Percentiles rank a stretch among this genome's conserved stretches.
Conservation (phyloP, 1,140 invertebrate species). For the Sitophilus oryzae region DNA sequence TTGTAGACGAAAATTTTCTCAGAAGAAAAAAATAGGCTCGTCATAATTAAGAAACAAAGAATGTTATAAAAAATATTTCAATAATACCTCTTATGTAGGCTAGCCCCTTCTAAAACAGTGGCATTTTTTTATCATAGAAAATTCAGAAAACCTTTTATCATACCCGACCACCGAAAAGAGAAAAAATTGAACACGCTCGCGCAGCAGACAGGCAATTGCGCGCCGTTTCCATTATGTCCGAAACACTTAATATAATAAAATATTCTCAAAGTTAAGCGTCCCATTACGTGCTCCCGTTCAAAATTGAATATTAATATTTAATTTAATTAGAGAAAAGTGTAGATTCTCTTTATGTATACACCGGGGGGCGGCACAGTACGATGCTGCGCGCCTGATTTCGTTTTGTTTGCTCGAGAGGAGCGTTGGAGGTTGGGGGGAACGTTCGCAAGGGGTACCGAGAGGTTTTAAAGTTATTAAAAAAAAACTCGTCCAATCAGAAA, state of each 20-base stretch:
- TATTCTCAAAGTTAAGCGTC: conserved; percentile 25
- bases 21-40: no score
- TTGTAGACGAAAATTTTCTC: no score
- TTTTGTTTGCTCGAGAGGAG: conserved; percentile 18
- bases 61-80: no score
- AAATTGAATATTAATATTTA: conserved; percentile 30
- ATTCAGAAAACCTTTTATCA: no score
- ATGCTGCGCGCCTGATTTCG: conserved; percentile 23
- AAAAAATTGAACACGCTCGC: no score
- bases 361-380: conserved; percentile 5
- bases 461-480: conserved; percentile 22
- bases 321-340: conserved; percentile 30
- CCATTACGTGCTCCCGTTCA: conserved; percentile 22
- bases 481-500: not conserved
- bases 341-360: conserved; percentile 26
- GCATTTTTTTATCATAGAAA: no score
- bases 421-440: not conserved
- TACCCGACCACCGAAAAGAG: no score
- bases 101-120: no score
- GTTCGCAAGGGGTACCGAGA: conserved; percentile 2
- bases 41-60: no score
- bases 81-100: no score
- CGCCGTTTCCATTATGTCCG: conserved; percentile 18
- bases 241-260: conserved; percentile 24
- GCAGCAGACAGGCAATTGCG: not conserved